Evolutionary conservation across 2,888 invertebrate genomes (phyloP), one percentile per base, ranked within the genome.

Genomic region (Plagodis pulveraria): DNA sequence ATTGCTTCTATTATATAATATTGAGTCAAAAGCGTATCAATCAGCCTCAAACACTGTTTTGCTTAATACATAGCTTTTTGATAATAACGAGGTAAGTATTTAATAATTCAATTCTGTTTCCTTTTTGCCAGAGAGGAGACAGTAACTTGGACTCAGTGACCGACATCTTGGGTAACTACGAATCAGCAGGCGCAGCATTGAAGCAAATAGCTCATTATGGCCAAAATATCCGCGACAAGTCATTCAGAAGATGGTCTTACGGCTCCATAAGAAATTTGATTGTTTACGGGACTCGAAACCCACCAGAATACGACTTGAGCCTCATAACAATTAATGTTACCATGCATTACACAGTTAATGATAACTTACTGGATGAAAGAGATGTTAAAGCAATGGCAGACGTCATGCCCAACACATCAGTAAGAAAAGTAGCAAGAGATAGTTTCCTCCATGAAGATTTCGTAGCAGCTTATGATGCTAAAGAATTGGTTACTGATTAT

Each of bases 151-250:
- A 22, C 6, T 40, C 47, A 50, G 32, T 42, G 11, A 6, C 47
- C 35, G 12, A 12, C 35, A 12, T 50, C 6, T 62, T 65, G 10
- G 58, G 61, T 5, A 35, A 53, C n/a, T 62, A 59, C 10, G 51
- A 51, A 0, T 50, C 59, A 9, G 66, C 72, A 0, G 88, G 89
- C 1, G 85, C 80, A 9, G 67, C 88, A 0, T 32, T 87, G 0
- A 89, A 88, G 56, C 88, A 89, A 73, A 40, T 84, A 0, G 88
- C 83, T 0, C 89, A 88, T 63, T 90, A 74, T 56, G 88, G 88
- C 0, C 90, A 90, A 67, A 88, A 86, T 58, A 77, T 90, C 10
- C 74, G 82, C 48, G 83, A 82, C 58, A 76, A 71, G 62, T 42
- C 59, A 1, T 90, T 90, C 71, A 73, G 82, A 8, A 70, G 84